Conservation (phyloP, 2,888 invertebrate species). For the Caenorhabditis panamensis region DNA sequence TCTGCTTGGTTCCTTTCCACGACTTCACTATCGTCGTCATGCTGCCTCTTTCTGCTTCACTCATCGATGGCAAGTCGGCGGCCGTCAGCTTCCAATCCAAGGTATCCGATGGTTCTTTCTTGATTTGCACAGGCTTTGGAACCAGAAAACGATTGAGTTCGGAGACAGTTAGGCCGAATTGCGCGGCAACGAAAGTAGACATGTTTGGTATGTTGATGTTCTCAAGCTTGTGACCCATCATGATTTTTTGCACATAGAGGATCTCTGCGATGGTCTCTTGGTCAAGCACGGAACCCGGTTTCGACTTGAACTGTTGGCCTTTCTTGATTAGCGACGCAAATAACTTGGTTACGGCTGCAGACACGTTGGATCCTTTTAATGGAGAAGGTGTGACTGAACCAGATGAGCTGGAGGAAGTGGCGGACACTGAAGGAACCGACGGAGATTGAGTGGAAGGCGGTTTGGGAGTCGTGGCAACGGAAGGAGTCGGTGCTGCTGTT, state of each 20-base stretch:
- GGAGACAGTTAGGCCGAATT: not conserved
- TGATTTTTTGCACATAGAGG: not conserved
- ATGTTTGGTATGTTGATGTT: not conserved
- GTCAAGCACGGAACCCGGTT: not conserved
- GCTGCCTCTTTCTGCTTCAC: not conserved
- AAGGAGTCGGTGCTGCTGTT: too few species aligned
- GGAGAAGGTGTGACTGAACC: too few species aligned
- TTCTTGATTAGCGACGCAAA: not conserved
- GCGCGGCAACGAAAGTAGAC: not conserved
- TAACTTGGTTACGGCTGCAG: not conserved
- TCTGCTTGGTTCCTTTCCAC: conserved; percentile 25
- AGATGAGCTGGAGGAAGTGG: too few species aligned
- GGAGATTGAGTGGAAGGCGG: too few species aligned
- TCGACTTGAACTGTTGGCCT: not conserved
- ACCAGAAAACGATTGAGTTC: not conserved
- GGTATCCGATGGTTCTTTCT: conserved; percentile 3
- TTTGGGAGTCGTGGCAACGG: not conserved
- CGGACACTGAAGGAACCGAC: not conserved
- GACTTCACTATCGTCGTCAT: conserved; percentile 23
- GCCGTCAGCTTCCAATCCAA: conserved; percentile 23
- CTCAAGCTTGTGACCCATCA: not conserved
- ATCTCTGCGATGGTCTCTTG: not conserved
- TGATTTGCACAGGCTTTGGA: not conserved
- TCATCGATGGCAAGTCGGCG: conserved; percentile 12
- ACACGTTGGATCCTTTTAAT: not conserved